A percentile compares a stretch with the other conserved stretches of the same genome.
phyloP scores from a whole-genome alignment of 2,113 vertebrate genomes.

The Echinops telfairi region DNA sequence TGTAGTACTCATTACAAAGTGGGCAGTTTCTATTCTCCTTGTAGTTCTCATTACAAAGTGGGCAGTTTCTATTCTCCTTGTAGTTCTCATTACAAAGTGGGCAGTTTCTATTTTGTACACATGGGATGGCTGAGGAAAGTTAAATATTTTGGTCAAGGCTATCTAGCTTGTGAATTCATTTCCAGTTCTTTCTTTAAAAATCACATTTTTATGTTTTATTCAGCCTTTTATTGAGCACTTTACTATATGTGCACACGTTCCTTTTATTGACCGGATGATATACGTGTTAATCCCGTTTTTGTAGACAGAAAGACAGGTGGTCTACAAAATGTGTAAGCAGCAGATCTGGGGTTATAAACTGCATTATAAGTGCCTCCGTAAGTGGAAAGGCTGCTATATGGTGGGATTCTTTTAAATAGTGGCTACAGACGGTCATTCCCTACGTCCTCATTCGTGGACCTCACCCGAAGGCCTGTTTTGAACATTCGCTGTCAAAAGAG shows the following conservation, averaged over 20 bases:
- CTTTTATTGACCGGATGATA: background rate
- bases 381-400: background rate
- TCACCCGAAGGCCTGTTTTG: background rate
- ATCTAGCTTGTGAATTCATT: background rate
- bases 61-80: no score
- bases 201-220: slow-evolving; percentile 10
- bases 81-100: background rate
- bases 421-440: background rate
- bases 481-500: background rate
- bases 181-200: background rate
- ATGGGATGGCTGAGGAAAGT: background rate
- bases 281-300: background rate
- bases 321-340: background rate
- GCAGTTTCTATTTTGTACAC: background rate
- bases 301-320: background rate
- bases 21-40: no score
- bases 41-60: background rate
- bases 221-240: background rate
- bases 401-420: background rate
- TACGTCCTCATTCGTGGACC: background rate
- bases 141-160: background rate
- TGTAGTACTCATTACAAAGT: background rate
- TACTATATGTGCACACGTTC: background rate
- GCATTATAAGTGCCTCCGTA: background rate
- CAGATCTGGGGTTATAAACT: background rate